Base-by-base conservation (phyloP, 2,888 invertebrate genomes). In the Lamellibrachia columna region DNA sequence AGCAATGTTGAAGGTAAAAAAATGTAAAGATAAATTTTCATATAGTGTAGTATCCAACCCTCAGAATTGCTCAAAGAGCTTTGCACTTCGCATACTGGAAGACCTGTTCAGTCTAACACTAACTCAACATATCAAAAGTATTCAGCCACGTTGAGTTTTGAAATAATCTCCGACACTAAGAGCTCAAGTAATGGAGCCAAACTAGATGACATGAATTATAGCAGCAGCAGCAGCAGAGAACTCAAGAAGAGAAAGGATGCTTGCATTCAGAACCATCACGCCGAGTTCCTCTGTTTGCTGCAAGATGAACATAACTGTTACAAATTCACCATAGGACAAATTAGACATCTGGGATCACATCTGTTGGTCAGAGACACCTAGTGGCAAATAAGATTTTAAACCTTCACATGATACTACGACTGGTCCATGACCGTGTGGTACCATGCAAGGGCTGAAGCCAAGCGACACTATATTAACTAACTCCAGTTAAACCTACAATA, bases 211-310 rank as follows among this genome's bases (percentile, higher is more conserved):
- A 75, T 75, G 22, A 15, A n/a, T 22, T 6, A 4, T 4, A 3
- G 4, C n/a, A 75, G 22, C 22, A 22, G 75, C 75, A 75, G 75
- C 75, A 75, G 75, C 75, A 55, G 55, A 55, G 22, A 75, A 75
- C 75, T 75, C 75, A 75, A 75, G n/a, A 75, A 75, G 75, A 75
- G 75, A 75, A 75, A 75, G 75, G 75, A 75, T 75, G 75, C 75
- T 75, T 75, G 75, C 75, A 75, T 75, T 75, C 22, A 75, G 75
- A n/a, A 75, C 22, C 75, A 75, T 75, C 4, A 75, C 75, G 75
- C 75, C 75, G 22, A 75, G 15, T 22, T 75, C 75, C 75, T 75
- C 75, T 22, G 75, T 75, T 75, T 75, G 75, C 75, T 75, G 22
- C 75, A 75, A 75, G 75, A 75, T 15, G 75, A 75, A 75, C 75